Conservation (phyloP, 1,140 invertebrate genomes). For the Nephila pilipes region DNA sequence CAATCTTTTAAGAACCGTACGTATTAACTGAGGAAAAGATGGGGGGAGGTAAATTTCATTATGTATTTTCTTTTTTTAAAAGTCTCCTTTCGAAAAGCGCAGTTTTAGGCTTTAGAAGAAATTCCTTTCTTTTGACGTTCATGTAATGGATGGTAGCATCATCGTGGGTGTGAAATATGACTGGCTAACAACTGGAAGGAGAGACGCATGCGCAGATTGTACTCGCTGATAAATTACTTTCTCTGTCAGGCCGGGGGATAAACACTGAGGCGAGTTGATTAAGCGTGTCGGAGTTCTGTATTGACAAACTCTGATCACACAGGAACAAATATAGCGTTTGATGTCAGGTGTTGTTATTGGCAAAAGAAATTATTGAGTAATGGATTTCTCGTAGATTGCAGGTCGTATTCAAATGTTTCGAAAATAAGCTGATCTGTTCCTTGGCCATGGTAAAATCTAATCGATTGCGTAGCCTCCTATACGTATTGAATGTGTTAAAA, state of each 20-base stretch:
- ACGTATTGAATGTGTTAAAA: too few relatives aligned
- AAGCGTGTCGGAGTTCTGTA: conserved; percentile 36
- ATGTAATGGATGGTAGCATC: conserved; percentile 60
- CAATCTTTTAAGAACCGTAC: not conserved
- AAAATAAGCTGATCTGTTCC: too few relatives aligned
- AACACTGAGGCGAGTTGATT: conserved; percentile 18
- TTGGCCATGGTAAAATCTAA: too few relatives aligned
- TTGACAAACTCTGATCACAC: conserved; percentile 39
- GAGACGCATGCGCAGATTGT: conserved; percentile 35
- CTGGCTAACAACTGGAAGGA: conserved; percentile 51
- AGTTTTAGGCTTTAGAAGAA: conserved; percentile 14
- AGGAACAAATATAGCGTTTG: conserved; percentile 28
- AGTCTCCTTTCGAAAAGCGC: not conserved
- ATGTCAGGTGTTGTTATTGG: conserved; percentile 25
- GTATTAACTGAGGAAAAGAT: not conserved
- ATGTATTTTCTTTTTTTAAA: conserved; percentile 23
- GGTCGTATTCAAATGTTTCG: too few relatives aligned
- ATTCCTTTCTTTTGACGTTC: conserved; percentile 55
- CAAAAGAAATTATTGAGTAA: too few relatives aligned
- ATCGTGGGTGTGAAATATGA: conserved; percentile 61
- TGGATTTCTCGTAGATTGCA: too few relatives aligned
- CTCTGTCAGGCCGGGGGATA: conserved; percentile 12
- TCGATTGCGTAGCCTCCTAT: too few relatives aligned
- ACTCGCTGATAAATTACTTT: conserved; percentile 19
- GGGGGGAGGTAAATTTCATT: conserved; percentile 23